Evolutionary conservation across 1,140 invertebrate genomes (phyloP).

Genomic region (Aporrectodea caliginosa): DNA sequence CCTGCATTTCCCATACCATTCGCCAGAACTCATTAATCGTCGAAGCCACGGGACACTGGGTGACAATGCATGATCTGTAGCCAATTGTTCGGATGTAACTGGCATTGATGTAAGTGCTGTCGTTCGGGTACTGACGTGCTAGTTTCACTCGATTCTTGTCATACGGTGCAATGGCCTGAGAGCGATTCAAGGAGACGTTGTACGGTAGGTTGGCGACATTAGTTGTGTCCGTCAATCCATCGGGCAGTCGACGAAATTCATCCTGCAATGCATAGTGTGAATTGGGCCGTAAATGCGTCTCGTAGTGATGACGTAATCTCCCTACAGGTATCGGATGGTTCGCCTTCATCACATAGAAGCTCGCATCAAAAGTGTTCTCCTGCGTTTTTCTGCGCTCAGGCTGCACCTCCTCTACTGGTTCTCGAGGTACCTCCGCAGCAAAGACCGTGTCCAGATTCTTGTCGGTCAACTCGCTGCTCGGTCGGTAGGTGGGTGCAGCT

Average conservation of each 20-base stretch:
- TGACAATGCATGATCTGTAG: background rate
- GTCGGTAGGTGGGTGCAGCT: background rate
- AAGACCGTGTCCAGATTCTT: background rate
- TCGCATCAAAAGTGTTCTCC: background rate
- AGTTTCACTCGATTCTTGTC: background rate
- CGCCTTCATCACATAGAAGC: background rate
- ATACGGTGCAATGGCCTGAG: background rate
- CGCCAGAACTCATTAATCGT: constrained; percentile 3
- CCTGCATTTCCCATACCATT: background rate
- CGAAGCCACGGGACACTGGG: background rate
- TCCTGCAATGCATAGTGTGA: background rate
- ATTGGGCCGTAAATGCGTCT: background rate
- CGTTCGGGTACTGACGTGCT: background rate
- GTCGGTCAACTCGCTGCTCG: background rate
- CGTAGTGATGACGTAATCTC: background rate
- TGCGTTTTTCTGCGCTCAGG: background rate
- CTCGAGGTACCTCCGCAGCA: background rate
- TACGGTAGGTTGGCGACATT: background rate
- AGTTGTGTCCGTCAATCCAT: background rate
- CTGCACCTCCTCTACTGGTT: background rate
- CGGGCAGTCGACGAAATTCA: background rate
- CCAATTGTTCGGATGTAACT: background rate
- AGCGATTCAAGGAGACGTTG: background rate
- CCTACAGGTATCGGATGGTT: background rate
- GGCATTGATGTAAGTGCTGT: constrained; percentile 1